These are phyloP conservation scores for Rhodinocichla rosea DNA, from an alignment of 2,113 vertebrate species.

Conservation along the genomic window DNA sequence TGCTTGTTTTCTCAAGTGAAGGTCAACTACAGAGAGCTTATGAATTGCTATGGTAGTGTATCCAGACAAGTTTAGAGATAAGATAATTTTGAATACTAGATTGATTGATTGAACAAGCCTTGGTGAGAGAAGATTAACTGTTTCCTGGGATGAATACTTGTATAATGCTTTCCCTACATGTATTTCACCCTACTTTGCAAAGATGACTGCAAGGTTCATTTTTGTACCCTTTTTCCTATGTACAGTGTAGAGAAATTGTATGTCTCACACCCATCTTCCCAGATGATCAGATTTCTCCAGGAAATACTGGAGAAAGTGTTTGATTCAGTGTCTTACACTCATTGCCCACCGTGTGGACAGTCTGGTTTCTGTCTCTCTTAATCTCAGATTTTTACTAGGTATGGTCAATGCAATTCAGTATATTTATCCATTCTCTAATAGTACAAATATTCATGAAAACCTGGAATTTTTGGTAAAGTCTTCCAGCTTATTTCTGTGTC, in stretches of 20 bases:
- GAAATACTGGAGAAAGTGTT: background rate
- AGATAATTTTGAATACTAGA: background rate
- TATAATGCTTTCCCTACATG: background rate
- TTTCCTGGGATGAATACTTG: background rate
- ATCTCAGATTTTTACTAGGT: background rate
- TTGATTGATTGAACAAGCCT: background rate
- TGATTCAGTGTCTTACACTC: background rate
- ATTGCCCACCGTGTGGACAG: background rate
- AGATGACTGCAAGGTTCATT: background rate
- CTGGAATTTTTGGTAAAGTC: background rate
- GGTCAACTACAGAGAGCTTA: background rate
- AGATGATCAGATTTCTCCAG: background rate
- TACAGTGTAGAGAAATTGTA: background rate
- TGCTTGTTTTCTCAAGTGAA: background rate
- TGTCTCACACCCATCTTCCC: accelerated
- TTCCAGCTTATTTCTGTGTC: background rate
- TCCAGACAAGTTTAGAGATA: background rate
- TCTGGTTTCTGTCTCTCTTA: background rate
- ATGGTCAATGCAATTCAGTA: background rate
- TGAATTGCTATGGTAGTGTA: background rate
- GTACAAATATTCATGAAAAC: background rate
- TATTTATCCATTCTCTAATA: background rate
- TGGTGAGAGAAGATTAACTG: background rate
- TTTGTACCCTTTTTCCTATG: background rate
- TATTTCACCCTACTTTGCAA: background rate